Base-by-base conservation (phyloP, 2,888 invertebrate genomes). In the Suillia variegata region DNA sequence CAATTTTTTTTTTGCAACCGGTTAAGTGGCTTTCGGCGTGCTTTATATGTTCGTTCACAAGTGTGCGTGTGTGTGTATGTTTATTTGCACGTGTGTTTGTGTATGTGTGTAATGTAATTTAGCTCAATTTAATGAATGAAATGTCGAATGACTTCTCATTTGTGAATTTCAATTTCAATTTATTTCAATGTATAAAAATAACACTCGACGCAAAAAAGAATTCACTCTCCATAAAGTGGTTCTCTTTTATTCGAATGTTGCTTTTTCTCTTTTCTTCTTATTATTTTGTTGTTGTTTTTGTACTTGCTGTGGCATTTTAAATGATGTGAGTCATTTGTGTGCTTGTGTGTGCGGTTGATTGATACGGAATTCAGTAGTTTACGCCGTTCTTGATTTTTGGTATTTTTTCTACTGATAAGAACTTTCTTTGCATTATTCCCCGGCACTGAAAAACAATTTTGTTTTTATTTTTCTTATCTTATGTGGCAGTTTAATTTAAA, bases 101-200 rank as follows among this genome's bases (percentile, higher is more conserved):
- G 38, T 38, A 4, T n/a, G 38, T 38, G 38, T 38, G 38, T n/a
- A 38, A 38, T 38, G 38, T 38, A 38, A 38, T 38, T 38, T 38
- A 38, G 38, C 38, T 38, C 38, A 38, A 38, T 38, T 38, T 38
- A 26, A 38, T 38, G 38, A 38, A 38, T 38, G 38, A 38, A 38
- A 38, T 38, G n/a, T n/a, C 6, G 38, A 38, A 38, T 38, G 10
- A 38, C 38, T 38, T n/a, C 38, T 38, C 38, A n/a, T 38, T 26
- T 38, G 15, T n/a, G 38, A 38, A 38, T 38, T 38, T 38, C 38
- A 13, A 4, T 38, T 38, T 38, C 38, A 38, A 38, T 38, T 38
- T 26, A 10, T 38, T 38, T 38, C 38, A 38, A 38, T 38, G 38
- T 13, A 38, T 38, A n/a, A 38, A 38, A 6, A 26, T 10, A 10